Conservation (phyloP, 2,888 invertebrate genomes). For the Drosophila basisetae region DNA sequence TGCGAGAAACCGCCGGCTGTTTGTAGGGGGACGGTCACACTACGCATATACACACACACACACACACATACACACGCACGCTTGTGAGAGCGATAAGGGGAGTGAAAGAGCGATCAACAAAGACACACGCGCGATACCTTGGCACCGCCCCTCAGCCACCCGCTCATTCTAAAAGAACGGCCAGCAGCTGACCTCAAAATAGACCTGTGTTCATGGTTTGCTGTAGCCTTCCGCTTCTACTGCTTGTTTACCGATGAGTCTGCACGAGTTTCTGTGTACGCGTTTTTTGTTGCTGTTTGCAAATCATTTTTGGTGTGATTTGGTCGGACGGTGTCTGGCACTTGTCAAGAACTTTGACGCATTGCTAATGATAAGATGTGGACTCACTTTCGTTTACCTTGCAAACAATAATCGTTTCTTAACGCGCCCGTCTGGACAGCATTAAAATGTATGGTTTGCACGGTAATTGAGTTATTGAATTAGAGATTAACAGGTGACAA, state of each 20-base stretch:
- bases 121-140: slow-evolving; percentile 36
- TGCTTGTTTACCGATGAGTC: slow-evolving; percentile 26
- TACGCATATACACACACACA: neutral
- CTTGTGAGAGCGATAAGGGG: slow-evolving; percentile 4
- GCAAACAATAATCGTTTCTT: slow-evolving; percentile 22
- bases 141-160: slow-evolving; percentile 11
- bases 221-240: slow-evolving; percentile 34
- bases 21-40: slow-evolving; percentile 4
- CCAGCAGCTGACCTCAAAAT: slow-evolving; percentile 64
- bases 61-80: neutral
- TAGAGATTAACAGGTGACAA: slow-evolving; percentile 28
- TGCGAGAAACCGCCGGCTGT: slow-evolving; percentile 51
- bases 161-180: neutral
- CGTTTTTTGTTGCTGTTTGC: slow-evolving; percentile 7
- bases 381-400: slow-evolving; percentile 35
- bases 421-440: slow-evolving; percentile 8
- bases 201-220: slow-evolving; percentile 46
- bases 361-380: slow-evolving; percentile 50
- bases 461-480: slow-evolving; percentile 3
- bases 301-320: slow-evolving; percentile 9
- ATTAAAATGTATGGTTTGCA: neutral
- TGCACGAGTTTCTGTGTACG: slow-evolving; percentile 1
- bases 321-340: slow-evolving; percentile 51
- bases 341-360: slow-evolving; percentile 51
- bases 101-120: slow-evolving; percentile 23